Evolutionary conservation across 53 echinoderm and acorn worm genomes (phyloP).

Genomic region (Paelopatides confundens): DNA sequence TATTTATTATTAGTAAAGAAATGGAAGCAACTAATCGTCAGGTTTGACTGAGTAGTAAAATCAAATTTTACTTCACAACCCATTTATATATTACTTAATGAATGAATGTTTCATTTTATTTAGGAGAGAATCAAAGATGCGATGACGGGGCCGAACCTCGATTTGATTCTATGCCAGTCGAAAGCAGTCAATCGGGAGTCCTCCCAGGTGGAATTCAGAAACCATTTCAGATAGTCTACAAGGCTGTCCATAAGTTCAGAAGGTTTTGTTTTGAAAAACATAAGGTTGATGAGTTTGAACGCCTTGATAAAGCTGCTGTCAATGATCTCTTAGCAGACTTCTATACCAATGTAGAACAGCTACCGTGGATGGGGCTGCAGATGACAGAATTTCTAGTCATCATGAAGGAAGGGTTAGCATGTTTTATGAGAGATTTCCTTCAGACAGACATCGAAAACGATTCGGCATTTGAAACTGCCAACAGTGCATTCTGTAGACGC

Average conservation of each 20-base stretch:
- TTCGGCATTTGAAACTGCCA: conserved; percentile 3
- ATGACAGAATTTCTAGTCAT: conserved; percentile 39
- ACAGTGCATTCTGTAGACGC: background rate
- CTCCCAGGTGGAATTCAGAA: conserved; percentile 8
- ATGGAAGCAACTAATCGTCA: too few relatives aligned
- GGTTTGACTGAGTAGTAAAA: too few relatives aligned
- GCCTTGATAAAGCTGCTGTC: background rate
- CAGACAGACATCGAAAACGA: conserved; percentile 19
- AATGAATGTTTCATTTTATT: background rate
- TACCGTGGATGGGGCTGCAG: conserved; percentile 22
- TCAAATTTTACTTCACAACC: too few relatives aligned
- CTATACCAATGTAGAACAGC: conserved; percentile 25
- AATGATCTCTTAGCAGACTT: conserved; percentile 6
- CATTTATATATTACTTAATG: too few relatives aligned
- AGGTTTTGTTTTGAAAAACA: background rate
- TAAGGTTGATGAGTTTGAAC: conserved; percentile 7
- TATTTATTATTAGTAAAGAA: too few relatives aligned
- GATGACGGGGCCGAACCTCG: background rate
- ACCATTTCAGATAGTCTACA: conserved; percentile 32
- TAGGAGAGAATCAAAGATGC: background rate
- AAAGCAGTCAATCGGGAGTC: too few relatives aligned
- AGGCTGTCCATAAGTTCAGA: conserved; percentile 34
- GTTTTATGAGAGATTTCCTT: conserved; percentile 32
- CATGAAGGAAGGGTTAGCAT: conserved; percentile 36
- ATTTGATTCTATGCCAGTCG: background rate